phyloP scores from a whole-genome alignment of 35 echinoderm and acorn worm species.

The Nesometra sesokonis region DNA sequence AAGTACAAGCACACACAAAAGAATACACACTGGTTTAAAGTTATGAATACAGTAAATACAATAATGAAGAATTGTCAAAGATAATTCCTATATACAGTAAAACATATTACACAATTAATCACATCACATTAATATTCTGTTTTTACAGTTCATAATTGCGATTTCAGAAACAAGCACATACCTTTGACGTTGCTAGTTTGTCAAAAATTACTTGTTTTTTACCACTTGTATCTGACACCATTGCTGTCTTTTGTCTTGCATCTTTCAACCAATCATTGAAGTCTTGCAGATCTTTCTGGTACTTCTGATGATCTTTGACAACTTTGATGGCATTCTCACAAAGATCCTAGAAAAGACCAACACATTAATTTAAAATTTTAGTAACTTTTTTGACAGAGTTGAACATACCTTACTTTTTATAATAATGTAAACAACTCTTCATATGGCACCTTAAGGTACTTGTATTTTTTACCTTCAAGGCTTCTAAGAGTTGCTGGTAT shows the following conservation, averaged over 20 bases:
- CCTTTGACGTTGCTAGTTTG: slow-evolving; percentile 37
- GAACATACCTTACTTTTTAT: no score
- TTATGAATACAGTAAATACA: no score
- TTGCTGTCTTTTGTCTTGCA: slow-evolving; percentile 32
- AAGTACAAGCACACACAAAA: no score
- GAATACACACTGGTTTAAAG: no score
- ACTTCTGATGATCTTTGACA: slow-evolving; percentile 37
- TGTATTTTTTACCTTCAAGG: not conserved
- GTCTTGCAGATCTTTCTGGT: slow-evolving; percentile 36
- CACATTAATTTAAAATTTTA: no score
- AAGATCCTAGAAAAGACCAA: slow-evolving; percentile 7
- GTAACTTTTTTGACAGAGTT: not conserved
- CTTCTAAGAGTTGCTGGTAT: not conserved
- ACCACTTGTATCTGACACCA: slow-evolving; percentile 28
- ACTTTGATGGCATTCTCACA: slow-evolving; percentile 3
- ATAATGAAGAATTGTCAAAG: no score
- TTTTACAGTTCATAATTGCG: no score
- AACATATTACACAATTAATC: no score
- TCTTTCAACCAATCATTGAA: slow-evolving; percentile 39
- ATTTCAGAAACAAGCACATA: not conserved
- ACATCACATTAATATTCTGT: no score
- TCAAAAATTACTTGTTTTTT: slow-evolving; percentile 31
- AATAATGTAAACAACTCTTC: no score
- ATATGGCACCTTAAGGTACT: no score
- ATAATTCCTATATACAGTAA: no score